A percentile compares a stretch with the other conserved stretches of the same genome.
Evolutionary conservation across 2,888 invertebrate species (phyloP).

Genomic region (Archips xylosteana): DNA sequence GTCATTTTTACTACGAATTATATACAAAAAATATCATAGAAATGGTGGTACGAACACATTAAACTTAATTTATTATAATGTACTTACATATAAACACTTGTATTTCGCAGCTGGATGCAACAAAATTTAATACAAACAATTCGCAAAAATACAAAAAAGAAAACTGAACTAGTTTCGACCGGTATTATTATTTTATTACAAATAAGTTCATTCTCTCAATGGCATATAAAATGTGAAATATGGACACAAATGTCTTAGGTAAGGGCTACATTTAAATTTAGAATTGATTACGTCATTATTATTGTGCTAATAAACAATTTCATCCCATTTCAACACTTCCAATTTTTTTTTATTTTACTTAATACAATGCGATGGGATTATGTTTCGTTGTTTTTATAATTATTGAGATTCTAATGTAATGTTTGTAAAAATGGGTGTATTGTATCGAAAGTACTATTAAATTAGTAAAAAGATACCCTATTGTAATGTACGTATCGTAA

Average conservation of each 20-base stretch:
- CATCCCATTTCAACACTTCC: conserved; percentile 14
- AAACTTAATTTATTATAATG: conserved; percentile 14
- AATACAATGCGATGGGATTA: conserved; percentile 36
- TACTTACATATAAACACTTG: conserved; percentile 23
- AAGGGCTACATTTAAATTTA: not conserved
- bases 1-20: conserved; percentile 51
- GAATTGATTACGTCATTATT: not conserved
- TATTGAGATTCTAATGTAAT: conserved; percentile 36
- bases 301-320: conserved; percentile 6
- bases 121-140: not conserved
- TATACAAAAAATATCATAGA: conserved; percentile 41
- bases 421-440: not conserved
- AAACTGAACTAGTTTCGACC: not conserved
- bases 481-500: not conserved
- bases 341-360: conserved; percentile 13
- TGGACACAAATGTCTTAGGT: not conserved
- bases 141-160: not conserved
- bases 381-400: conserved; percentile 33
- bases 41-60: conserved; percentile 43
- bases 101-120: not conserved
- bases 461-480: not conserved
- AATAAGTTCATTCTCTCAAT: not conserved
- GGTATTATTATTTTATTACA: too few relatives aligned
- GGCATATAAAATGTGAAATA: not conserved
- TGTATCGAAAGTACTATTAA: not conserved